phyloP scores from a whole-genome alignment of 37 sponge, comb jelly and placozoan genomes.

The Sycon ciliatum region DNA sequence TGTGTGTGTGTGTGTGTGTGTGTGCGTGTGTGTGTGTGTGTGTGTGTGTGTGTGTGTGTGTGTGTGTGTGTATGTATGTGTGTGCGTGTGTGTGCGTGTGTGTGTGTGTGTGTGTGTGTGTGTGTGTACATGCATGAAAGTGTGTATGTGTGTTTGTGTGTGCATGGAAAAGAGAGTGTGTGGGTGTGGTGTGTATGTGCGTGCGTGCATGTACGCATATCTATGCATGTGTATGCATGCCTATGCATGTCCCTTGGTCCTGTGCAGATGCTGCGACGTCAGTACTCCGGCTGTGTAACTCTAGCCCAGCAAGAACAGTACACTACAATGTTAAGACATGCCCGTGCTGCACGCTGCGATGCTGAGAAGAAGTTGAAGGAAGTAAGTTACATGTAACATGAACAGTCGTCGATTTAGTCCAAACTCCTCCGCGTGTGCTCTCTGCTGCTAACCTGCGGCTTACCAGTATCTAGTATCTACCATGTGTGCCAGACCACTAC shows the following conservation, averaged over 20 bases:
- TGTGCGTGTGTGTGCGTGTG: background rate
- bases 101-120: constrained; percentile 16
- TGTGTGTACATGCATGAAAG: background rate
- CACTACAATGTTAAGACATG: too few relatives aligned
- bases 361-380: too few relatives aligned
- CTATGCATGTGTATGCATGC: background rate
- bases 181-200: background rate
- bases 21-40: constrained; percentile 20
- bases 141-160: background rate
- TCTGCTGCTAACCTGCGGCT: too few relatives aligned
- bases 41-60: background rate
- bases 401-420: too few relatives aligned
- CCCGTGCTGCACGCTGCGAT: too few relatives aligned
- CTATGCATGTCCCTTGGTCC: background rate
- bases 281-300: too few relatives aligned
- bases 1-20: constrained; percentile 15
- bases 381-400: too few relatives aligned
- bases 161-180: background rate
- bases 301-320: too few relatives aligned
- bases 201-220: background rate
- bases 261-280: background rate
- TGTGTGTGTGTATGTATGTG: background rate
- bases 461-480: too few relatives aligned
- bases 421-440: too few relatives aligned
- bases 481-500: too few relatives aligned